Percentiles rank a stretch among this genome's conserved stretches.
Conservation (phyloP, 2,797 vertebrate genomes). For the Thamnophis elegans region DNA sequence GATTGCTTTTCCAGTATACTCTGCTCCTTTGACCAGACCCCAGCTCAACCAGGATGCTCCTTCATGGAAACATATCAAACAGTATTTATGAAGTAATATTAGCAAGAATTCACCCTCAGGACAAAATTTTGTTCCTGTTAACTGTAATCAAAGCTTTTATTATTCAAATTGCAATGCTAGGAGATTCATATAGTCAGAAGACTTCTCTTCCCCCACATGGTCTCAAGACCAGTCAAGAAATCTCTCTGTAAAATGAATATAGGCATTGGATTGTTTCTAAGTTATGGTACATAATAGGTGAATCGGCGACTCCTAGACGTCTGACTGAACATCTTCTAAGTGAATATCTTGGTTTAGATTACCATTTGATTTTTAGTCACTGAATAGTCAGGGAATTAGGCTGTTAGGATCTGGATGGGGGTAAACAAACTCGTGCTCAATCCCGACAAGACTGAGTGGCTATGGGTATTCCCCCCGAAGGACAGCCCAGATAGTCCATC, state of each 20-base stretch:
- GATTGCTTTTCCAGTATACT: constrained; percentile 93
- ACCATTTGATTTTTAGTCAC: neutral
- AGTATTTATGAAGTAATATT: neutral
- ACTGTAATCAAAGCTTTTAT: neutral
- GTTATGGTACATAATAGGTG: neutral
- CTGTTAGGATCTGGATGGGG: too few species aligned
- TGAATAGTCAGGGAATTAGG: neutral
- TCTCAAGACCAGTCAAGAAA: neutral
- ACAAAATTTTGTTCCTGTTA: neutral
- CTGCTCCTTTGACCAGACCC: constrained; percentile 94
- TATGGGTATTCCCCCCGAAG: too few species aligned
- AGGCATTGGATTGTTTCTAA: neutral
- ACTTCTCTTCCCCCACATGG: neutral
- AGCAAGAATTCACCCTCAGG: neutral
- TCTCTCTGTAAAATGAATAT: neutral
- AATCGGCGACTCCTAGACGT: too few species aligned
- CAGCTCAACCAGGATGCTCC: constrained; percentile 97
- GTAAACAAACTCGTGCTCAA: too few species aligned
- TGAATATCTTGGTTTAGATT: neutral
- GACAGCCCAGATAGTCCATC: too few species aligned
- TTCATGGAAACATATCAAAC: constrained; percentile 60
- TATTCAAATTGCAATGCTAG: neutral
- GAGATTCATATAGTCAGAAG: neutral
- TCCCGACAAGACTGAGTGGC: too few species aligned
- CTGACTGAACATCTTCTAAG: neutral